These are phyloP conservation scores for Porites evermanni DNA, from an alignment of 92 coral and sea anemone genomes.

Conservation along the genomic window DNA sequence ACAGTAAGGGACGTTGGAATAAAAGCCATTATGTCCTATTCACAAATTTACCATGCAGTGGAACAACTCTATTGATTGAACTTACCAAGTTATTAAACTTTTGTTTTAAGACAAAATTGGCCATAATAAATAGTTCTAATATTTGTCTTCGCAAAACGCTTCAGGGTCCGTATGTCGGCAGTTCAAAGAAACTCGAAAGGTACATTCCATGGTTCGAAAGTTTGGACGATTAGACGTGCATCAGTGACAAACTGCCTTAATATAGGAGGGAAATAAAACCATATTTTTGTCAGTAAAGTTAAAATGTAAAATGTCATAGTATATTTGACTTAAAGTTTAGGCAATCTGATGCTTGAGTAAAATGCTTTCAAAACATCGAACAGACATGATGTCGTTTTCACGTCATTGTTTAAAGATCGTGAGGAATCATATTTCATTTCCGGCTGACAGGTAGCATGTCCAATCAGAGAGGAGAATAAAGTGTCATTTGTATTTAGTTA, in stretches of 20 bases:
- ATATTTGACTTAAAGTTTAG: no score
- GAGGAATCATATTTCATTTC: constrained; percentile 18
- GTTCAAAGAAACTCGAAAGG: constrained; percentile 12
- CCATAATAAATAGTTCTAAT: constrained; percentile 28
- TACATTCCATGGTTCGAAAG: neutral
- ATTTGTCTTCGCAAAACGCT: constrained; percentile 13
- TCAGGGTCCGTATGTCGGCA: constrained; percentile 32
- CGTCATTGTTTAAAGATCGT: neutral
- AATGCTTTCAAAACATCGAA: neutral
- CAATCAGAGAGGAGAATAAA: neutral
- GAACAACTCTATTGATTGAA: neutral
- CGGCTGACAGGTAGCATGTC: neutral
- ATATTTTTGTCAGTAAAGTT: neutral
- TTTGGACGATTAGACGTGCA: constrained; percentile 28
- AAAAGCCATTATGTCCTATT: neutral
- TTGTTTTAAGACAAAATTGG: constrained; percentile 29
- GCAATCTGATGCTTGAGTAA: neutral
- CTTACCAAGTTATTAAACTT: constrained; percentile 26
- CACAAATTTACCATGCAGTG: neutral
- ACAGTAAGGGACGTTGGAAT: neutral
- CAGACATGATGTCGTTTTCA: neutral
- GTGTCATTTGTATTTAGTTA: neutral
- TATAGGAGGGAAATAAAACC: neutral
- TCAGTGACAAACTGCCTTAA: neutral
- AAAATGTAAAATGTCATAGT: neutral